Evolutionary conservation across 2,797 vertebrate genomes (phyloP), one percentile per base, ranked within the genome.

Genomic region (Xerus rutilus): DNA sequence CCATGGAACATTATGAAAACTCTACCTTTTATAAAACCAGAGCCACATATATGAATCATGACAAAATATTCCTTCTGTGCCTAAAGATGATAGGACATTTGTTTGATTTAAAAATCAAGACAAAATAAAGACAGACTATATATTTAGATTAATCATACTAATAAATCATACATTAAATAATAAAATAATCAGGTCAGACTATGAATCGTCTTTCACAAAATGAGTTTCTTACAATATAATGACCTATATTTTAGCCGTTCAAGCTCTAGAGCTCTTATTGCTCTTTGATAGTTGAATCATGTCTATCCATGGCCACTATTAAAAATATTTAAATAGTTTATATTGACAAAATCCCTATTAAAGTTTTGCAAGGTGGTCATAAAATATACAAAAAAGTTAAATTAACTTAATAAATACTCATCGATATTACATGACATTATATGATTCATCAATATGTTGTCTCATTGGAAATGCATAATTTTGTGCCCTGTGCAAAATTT

Each of bases 1-100:
- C 73, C 49, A 72, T 62, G 83, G 96, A 62, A 82, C 70, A 86
- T 70, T 79, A 65, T 94, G 76, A 89, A 89, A 96, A 6, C 93
- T 39, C 1, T 81, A 54, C 67, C 95, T 69, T 9, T 20, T 95
- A 97, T 97, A 83, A 70, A 43, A 87, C 2, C 94, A 88, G 4
- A 93, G 45, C 12, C 7, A 91, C 93, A 76, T 47, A 10, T 0
- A 1, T 67, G 89, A 87, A 88, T 81, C 85, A 43, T 13, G 90
- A 59, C 14, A 94, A 95, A 84, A 20, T 79, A 86, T 43, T 65
- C 13, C n/a, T 4, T 62, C 3, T 90, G 1, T 52, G 14, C 20
- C 18, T 67, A 77, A 49, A 86, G 1, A 70, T 57, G 14, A 47
- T 39, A 67, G 5, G 64, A 62, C 64, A 23, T 20, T 25, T 62